Conservation (phyloP, 2,888 invertebrate species). For the Heteromurus nitidus region DNA sequence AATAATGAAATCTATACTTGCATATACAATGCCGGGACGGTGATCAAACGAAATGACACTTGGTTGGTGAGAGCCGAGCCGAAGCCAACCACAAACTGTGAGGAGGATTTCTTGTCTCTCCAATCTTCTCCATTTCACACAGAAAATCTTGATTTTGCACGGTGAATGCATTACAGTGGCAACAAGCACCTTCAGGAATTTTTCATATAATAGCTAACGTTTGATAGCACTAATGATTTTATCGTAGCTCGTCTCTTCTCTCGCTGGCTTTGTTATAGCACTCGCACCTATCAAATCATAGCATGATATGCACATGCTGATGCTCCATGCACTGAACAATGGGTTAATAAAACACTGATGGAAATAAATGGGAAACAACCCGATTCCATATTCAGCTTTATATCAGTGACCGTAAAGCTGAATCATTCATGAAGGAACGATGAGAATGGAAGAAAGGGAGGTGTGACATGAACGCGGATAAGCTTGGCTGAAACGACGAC, state of each 20-base stretch:
- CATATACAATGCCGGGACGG: no score
- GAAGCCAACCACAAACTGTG: constrained; percentile 9
- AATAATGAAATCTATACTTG: no score
- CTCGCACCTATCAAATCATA: background rate
- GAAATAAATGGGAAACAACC: constrained; percentile 20
- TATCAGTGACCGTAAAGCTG: constrained; percentile 27
- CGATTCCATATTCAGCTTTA: constrained; percentile 27
- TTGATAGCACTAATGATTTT: constrained; percentile 5
- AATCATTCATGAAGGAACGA: constrained; percentile 47
- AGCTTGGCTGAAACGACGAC: constrained; percentile 15
- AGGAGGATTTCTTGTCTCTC: background rate
- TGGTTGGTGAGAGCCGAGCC: background rate
- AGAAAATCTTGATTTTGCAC: background rate
- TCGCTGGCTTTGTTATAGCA: background rate
- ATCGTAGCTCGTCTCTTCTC: no score
- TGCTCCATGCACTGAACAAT: constrained; percentile 42
- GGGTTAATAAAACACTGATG: constrained; percentile 37
- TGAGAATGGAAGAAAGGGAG: background rate
- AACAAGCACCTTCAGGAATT: constrained; percentile 31
- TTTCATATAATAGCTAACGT: constrained; percentile 19
- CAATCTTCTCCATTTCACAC: background rate
- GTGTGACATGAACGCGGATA: background rate
- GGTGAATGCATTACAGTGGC: background rate
- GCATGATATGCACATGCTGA: no score
- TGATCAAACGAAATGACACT: no score